Percentiles rank a stretch among this genome's conserved stretches.
Conservation (phyloP, 2,888 invertebrate genomes). For the Synergus japonicus region DNA sequence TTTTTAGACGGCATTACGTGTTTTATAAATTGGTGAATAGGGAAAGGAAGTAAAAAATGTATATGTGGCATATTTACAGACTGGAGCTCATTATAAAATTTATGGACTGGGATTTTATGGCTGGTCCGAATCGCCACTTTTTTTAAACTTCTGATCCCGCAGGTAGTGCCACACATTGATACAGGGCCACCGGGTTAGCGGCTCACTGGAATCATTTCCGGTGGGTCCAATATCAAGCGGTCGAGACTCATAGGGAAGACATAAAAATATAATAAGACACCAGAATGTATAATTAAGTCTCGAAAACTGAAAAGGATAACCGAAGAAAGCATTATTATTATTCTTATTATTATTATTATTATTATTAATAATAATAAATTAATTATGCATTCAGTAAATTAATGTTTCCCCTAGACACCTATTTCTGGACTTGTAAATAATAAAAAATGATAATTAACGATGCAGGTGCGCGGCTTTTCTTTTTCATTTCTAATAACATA, state of each 20-base stretch:
- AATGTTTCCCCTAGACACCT: background rate
- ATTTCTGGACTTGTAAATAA: background rate
- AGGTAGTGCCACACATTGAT: constrained; percentile 23
- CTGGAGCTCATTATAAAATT: constrained; percentile 12
- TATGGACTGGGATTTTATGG: constrained; percentile 4
- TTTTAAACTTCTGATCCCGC: background rate
- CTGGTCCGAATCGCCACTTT: background rate
- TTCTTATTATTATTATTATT: too few species aligned
- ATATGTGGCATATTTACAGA: constrained; percentile 15
- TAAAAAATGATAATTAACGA: background rate
- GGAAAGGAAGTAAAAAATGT: background rate
- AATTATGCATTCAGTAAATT: constrained; percentile 22
- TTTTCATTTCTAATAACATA: too few species aligned
- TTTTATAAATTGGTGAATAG: background rate
- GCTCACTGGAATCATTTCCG: background rate
- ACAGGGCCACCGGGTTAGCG: constrained; percentile 21
- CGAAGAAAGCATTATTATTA: too few species aligned
- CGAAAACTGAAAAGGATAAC: too few species aligned
- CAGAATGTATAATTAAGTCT: too few species aligned
- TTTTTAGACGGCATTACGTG: background rate
- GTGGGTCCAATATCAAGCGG: background rate
- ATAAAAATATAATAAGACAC: background rate
- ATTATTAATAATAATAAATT: too few species aligned
- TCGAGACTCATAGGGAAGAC: background rate
- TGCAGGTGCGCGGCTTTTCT: constrained; percentile 1